Conservation (phyloP, 2,888 invertebrate genomes). For the Melanostoma scalare region DNA sequence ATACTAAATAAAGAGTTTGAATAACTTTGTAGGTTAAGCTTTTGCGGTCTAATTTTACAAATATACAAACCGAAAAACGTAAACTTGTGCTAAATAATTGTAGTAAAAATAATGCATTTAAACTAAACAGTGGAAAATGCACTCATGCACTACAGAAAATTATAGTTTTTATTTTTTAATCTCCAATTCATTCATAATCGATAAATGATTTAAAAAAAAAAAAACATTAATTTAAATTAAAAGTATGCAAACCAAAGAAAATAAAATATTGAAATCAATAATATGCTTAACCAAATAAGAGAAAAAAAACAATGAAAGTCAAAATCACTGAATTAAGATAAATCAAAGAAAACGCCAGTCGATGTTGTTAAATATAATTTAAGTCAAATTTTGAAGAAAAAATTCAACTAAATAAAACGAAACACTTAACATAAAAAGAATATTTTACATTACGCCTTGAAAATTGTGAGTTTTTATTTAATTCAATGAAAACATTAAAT, state of each 20-base stretch:
- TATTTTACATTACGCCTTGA: slow-evolving; percentile 6
- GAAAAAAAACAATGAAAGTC: not conserved
- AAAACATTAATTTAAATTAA: slow-evolving; percentile 4
- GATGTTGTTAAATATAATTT: slow-evolving; percentile 12
- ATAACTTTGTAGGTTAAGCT: slow-evolving; percentile 1
- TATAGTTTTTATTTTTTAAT: not conserved
- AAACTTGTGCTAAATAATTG: not conserved
- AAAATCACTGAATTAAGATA: not conserved
- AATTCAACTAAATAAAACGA: not conserved
- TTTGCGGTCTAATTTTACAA: slow-evolving; percentile 9
- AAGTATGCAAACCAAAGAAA: slow-evolving; percentile 18
- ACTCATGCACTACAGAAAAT: not conserved
- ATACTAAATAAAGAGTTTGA: not conserved
- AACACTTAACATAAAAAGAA: slow-evolving; percentile 8
- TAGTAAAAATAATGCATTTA: slow-evolving; percentile 15
- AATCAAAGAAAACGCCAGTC: slow-evolving; percentile 58
- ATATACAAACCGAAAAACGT: not conserved
- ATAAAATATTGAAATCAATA: not conserved
- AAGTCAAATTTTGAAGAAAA: slow-evolving; percentile 26
- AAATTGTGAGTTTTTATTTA: too few relatives aligned
- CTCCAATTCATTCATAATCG: not conserved
- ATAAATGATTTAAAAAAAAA: not conserved
- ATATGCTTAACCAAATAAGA: slow-evolving; percentile 7
- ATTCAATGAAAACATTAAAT: not conserved
- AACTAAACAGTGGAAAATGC: not conserved